Percentiles rank a stretch among this genome's conserved stretches.
Evolutionary conservation across 1,140 invertebrate genomes (phyloP).

Genomic region (Lethrus apterus): DNA sequence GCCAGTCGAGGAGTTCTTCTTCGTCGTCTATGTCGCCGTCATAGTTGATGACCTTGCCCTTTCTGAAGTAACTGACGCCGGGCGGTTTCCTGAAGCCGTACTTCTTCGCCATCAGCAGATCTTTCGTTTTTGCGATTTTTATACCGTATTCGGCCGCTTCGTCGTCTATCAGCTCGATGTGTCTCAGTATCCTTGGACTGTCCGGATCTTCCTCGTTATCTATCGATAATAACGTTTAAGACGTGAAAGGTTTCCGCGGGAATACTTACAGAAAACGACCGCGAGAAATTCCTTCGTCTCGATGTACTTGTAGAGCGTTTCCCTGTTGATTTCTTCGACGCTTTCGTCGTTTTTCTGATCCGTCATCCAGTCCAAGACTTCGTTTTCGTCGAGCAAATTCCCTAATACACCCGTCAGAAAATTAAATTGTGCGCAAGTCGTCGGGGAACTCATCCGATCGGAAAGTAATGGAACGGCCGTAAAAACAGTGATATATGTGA

Average conservation of each 20-base stretch:
- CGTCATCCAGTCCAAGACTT: constrained; percentile 85
- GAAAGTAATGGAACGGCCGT: neutral
- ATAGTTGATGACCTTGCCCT: constrained; percentile 85
- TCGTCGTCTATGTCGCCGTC: constrained; percentile 90
- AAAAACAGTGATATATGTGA: no score
- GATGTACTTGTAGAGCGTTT: constrained; percentile 77
- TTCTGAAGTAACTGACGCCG: constrained; percentile 85
- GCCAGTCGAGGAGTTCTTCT: constrained; percentile 88
- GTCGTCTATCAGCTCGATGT: constrained; percentile 86
- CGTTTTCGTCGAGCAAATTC: constrained; percentile 74
- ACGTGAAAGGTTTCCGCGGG: no score
- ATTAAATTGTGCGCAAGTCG: neutral
- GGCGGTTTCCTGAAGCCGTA: constrained; percentile 85
- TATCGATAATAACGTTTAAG: constrained; percentile 34
- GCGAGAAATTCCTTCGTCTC: constrained; percentile 87
- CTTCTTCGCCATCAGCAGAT: constrained; percentile 89
- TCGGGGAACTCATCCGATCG: neutral
- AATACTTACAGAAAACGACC: constrained; percentile 86
- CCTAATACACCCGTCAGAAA: constrained; percentile 53
- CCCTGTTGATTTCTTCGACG: constrained; percentile 84
- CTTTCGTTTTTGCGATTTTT: constrained; percentile 83
- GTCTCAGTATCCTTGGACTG: constrained; percentile 67
- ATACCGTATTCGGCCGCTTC: constrained; percentile 88
- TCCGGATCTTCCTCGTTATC: constrained; percentile 78
- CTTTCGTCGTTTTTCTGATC: constrained; percentile 89